Evolutionary conservation across 2,113 vertebrate species (phyloP).

Genomic region (Ginglymostoma cirratum): DNA sequence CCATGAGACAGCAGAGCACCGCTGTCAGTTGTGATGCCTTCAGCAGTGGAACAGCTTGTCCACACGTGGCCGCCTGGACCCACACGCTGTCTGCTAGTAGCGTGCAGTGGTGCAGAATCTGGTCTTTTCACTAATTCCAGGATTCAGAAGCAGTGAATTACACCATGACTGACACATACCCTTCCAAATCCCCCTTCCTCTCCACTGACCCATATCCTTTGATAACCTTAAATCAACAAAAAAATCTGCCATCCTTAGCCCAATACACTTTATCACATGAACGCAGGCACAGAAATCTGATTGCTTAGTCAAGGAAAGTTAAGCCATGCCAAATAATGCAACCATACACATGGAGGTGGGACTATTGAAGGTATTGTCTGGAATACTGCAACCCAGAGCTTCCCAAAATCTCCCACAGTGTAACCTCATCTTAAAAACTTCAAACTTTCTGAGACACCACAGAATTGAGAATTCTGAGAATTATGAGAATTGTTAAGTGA

Average conservation of each 20-base stretch:
- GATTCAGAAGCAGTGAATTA: not conserved
- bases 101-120: not conserved
- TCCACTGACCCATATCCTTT: not conserved
- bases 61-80: not conserved
- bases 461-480: too few species aligned
- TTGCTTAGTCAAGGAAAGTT: not conserved
- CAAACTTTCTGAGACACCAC: too few species aligned
- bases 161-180: not conserved
- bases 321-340: not conserved
- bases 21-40: not conserved
- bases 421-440: too few species aligned
- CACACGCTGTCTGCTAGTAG: not conserved
- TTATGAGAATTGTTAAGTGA: too few species aligned
- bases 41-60: not conserved
- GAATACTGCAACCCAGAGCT: not conserved
- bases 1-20: not conserved
- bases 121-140: not conserved
- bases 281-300: not conserved
- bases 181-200: not conserved
- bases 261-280: not conserved
- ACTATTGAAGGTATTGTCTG: not conserved
- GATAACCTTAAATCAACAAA: not conserved
- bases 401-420: too few species aligned
- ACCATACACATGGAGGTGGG: not conserved
- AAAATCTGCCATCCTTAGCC: not conserved